Base-by-base conservation (phyloP, 92 coral and sea anemone genomes). In the Blastomussa wellsi region DNA sequence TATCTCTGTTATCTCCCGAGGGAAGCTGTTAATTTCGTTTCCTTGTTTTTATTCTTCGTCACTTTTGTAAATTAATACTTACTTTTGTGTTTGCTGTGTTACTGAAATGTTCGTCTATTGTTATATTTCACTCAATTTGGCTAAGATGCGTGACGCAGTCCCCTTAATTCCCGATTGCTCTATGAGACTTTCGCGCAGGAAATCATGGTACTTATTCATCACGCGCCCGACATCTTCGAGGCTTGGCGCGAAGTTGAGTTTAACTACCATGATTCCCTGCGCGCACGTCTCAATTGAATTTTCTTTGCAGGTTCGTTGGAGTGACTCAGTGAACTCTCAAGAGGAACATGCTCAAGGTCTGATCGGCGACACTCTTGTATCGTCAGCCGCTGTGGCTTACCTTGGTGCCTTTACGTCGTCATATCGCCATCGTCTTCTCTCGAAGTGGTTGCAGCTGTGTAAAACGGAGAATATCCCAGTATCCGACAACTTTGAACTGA, bases 401-500 rank as follows among this genome's bases (percentile, higher is more conserved):
- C 88, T 96, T 8, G 99, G 99, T 22, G 94, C 98, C 9, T 96
- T 96, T 89, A 92, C 97, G 13, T 89, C 94, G 2, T 38, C 86
- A 15, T 94, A 89, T 72, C 95, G 99, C 16, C 86, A 84, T 44
- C 81, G 87, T 67, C 93, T 96, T 32, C 41, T 95, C 35, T 80
- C 93, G 2, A 89, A 88, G 22, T 96, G 99, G 99, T 88, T 82
- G 67, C 65, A 90, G 57, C 92, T 88, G 17, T 96, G 99, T 74
- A 89, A 73, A 8, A 76, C 88, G 9, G 90, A 90, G 76, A 79
- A 72, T 65, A 93, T 96, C 67, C 95, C 95, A 0, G 91, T 92
- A 65, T 86, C 96, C 20, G 89, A 86, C 48, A 88, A 91, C 77
- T 96, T 94, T 59, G 99, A 96, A 64, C 92, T 96, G 80, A 85